phyloP scores from a whole-genome alignment of 2,888 invertebrate species.

The Elmis aenea region DNA sequence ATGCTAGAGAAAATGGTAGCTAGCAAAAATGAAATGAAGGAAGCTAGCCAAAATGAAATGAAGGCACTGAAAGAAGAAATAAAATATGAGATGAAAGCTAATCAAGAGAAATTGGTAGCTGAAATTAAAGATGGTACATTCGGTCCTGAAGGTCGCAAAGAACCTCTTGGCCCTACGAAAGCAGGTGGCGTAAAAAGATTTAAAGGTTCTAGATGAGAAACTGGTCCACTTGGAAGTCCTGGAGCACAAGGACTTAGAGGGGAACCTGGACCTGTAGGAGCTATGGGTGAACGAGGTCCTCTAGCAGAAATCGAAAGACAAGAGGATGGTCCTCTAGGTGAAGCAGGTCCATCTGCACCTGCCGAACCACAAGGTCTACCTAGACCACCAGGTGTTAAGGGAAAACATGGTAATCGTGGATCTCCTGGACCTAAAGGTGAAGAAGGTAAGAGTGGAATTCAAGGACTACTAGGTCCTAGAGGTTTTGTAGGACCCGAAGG shows the following conservation, averaged over 20 bases:
- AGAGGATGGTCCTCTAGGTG: conserved; percentile 66
- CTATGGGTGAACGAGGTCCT: conserved; percentile 70
- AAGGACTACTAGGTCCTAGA: too few relatives aligned
- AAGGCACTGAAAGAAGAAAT: too few relatives aligned
- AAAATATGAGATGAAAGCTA: too few relatives aligned
- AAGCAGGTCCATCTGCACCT: conserved; percentile 61
- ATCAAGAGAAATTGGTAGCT: too few relatives aligned
- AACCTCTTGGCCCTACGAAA: conserved; percentile 65
- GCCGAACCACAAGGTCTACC: conserved; percentile 68
- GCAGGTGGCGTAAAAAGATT: conserved; percentile 74
- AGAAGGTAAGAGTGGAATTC: too few relatives aligned
- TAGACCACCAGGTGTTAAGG: conserved; percentile 67
- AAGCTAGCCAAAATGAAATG: too few relatives aligned
- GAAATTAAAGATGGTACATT: conserved; percentile 75
- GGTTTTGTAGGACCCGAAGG: too few relatives aligned
- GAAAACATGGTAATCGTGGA: conserved; percentile 70
- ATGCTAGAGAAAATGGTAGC: too few relatives aligned
- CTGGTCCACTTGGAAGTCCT: conserved; percentile 60
- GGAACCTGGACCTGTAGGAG: conserved; percentile 60
- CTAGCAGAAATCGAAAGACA: conserved; percentile 71
- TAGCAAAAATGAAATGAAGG: too few relatives aligned
- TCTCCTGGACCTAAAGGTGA: too few relatives aligned
- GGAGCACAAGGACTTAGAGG: conserved; percentile 72
- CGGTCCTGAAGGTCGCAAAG: conserved; percentile 68
- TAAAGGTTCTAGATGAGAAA: conserved; percentile 72